Evolutionary conservation across 2,113 vertebrate species (phyloP).

Genomic region (Enhydra lutris): DNA sequence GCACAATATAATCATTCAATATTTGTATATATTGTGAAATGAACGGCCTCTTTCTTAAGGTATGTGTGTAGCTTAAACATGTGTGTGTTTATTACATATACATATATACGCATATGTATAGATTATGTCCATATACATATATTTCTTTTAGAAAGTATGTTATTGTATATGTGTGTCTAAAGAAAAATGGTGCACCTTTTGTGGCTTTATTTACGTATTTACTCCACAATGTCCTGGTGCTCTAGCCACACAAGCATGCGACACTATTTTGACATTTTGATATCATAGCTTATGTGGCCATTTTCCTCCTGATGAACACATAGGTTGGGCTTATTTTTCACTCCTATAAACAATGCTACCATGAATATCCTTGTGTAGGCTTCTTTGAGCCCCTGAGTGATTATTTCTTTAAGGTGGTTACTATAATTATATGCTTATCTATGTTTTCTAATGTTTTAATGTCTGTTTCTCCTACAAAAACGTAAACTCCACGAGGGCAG

Average conservation of each 20-base stretch:
- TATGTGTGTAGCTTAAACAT: background rate
- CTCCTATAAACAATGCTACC: background rate
- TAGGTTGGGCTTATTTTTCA: background rate
- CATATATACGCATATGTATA: background rate
- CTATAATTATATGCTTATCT: background rate
- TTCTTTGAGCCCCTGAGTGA: background rate
- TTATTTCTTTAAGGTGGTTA: background rate
- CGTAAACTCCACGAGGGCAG: background rate
- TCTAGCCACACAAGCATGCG: accelerated
- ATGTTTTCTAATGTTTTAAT: background rate
- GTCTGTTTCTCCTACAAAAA: background rate
- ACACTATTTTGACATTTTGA: background rate
- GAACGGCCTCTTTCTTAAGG: background rate
- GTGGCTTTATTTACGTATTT: background rate
- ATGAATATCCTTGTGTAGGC: background rate
- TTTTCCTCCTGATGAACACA: background rate
- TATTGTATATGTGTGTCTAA: background rate
- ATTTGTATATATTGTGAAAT: background rate
- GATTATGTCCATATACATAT: background rate
- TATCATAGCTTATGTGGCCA: background rate
- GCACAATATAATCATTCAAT: background rate
- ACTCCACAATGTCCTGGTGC: background rate
- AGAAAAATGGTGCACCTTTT: background rate
- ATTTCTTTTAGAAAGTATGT: background rate
- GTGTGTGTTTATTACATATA: background rate